Evolutionary conservation across 1,140 invertebrate species (phyloP).

Genomic region (Drosophila punjabiensis): DNA sequence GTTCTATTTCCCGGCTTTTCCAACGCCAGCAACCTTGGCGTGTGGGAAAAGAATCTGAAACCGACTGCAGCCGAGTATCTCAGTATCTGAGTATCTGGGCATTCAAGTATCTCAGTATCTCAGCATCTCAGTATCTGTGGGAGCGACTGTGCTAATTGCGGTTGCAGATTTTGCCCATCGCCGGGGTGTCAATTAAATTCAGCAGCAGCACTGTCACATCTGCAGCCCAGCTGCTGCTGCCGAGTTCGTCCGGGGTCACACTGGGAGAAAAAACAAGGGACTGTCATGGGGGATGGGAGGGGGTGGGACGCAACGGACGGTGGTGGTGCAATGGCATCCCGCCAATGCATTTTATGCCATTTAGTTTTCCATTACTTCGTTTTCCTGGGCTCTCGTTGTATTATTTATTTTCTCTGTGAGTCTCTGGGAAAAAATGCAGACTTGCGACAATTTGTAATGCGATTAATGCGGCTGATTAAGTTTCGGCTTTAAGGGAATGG

Average conservation of each 20-base stretch:
- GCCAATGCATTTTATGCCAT: conserved; percentile 67
- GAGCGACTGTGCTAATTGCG: conserved; percentile 67
- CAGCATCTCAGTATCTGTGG: conserved; percentile 25
- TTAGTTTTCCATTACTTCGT: conserved; percentile 69
- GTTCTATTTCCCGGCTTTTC: conserved; percentile 13
- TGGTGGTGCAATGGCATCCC: conserved; percentile 57
- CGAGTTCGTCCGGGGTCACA: conserved; percentile 34
- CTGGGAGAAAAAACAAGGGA: conserved; percentile 24
- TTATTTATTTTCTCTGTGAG: background rate
- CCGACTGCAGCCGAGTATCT: background rate
- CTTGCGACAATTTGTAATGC: conserved; percentile 76
- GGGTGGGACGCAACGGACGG: conserved; percentile 4
- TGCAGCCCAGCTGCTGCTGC: conserved; percentile 45
- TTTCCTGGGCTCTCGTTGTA: conserved; percentile 23
- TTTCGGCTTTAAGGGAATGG: conserved; percentile 46
- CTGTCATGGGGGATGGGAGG: conserved; percentile 10
- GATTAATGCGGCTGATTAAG: conserved; percentile 78
- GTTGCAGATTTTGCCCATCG: conserved; percentile 70
- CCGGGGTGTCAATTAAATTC: conserved; percentile 80
- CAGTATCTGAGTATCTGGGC: conserved; percentile 1
- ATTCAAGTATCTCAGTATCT: background rate
- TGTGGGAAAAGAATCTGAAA: conserved; percentile 67
- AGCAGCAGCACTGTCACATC: conserved; percentile 37
- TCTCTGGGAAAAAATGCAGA: conserved; percentile 62
- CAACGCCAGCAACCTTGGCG: conserved; percentile 66